A percentile compares a stretch with the other conserved stretches of the same genome.
Evolutionary conservation across 2,113 vertebrate species (phyloP).

Genomic region (Sinosuthora webbiana): DNA sequence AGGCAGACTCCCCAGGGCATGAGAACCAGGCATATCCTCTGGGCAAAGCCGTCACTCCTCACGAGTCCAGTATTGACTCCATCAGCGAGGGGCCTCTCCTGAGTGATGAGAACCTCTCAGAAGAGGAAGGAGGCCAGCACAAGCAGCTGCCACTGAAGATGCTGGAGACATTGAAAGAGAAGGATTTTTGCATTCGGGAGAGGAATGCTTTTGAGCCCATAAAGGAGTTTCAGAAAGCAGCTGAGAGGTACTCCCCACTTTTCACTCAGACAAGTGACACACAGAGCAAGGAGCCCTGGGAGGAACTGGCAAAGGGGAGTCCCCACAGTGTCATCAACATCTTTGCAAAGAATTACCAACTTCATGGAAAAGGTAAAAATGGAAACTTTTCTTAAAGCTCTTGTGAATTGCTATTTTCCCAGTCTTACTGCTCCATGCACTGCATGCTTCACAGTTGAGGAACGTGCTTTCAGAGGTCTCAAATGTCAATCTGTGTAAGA

Average conservation of each 20-base stretch:
- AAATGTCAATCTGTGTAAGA: background rate
- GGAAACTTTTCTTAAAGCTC: background rate
- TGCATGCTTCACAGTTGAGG: background rate
- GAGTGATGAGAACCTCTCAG: slow-evolving; percentile 86
- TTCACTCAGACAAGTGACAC: slow-evolving; percentile 49
- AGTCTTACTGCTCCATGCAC: background rate
- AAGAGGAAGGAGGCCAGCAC: slow-evolving; percentile 67
- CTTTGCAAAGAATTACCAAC: slow-evolving; percentile 87
- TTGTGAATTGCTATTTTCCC: background rate
- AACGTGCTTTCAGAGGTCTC: background rate
- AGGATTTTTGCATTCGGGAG: slow-evolving; percentile 74
- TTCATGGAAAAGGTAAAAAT: slow-evolving; percentile 80
- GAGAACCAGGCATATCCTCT: slow-evolving; percentile 42
- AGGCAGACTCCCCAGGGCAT: background rate
- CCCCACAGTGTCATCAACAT: slow-evolving; percentile 96
- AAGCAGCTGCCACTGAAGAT: slow-evolving; percentile 50
- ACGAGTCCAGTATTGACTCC: slow-evolving; percentile 82
- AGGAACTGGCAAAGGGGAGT: slow-evolving; percentile 91
- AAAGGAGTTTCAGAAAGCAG: slow-evolving; percentile 87
- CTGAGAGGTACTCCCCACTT: slow-evolving; percentile 78
- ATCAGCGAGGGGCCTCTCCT: slow-evolving; percentile 90
- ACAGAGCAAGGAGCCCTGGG: slow-evolving; percentile 80
- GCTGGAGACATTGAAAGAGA: slow-evolving; percentile 69
- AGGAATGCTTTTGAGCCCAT: slow-evolving; percentile 76
- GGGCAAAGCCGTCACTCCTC: slow-evolving; percentile 44